Base-by-base conservation (phyloP, 2,888 invertebrate species). In the Elegia similella region DNA sequence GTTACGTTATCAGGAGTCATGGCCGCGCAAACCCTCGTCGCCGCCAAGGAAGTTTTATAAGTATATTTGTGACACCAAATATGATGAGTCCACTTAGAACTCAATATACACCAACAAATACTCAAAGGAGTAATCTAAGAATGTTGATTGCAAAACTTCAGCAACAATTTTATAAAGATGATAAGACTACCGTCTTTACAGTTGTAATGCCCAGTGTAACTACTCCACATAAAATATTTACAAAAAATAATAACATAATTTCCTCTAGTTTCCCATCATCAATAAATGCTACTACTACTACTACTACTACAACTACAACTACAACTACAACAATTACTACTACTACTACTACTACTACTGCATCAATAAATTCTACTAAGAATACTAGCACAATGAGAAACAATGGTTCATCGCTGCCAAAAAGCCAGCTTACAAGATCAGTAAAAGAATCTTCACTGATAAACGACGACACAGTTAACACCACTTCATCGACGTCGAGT, bases 1-100 rank as follows among this genome's bases (percentile, higher is more conserved):
- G 56, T 58, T 57, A 67, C 5, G 69, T 65, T 2, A 44, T 57
- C 6, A 32, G 50, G 30, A 47, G 16, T 17, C 13, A 46, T n/a
- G 38, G 42, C 10, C 15, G 47, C 32, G n/a, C 23, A 6, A 5
- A 30, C 30, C 10, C 44, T 8, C 17, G 13, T 1, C 7, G 8
- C 13, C 5, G 42, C 13, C 5, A 43, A 7, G 15, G 7, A 12
- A 6, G 6, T 43, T 29, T 53, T 13, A 30, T 42, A 13, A 29
- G 15, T 53, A 6, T 50, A 10, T 50, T 16, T 8, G 12, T 16
- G 6, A 34, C 32, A 16, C n/a, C 38, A n/a, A 0, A 5, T 23
- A 5, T 23, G 5, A 23, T 3, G 23, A 5, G 5, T 5, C 23
- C 5, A 23, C 5, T 23, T 23, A 23, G 5, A 23, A 23, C 23